Conservation (phyloP, 2,888 invertebrate genomes). For the Agrotis ipsilon region DNA sequence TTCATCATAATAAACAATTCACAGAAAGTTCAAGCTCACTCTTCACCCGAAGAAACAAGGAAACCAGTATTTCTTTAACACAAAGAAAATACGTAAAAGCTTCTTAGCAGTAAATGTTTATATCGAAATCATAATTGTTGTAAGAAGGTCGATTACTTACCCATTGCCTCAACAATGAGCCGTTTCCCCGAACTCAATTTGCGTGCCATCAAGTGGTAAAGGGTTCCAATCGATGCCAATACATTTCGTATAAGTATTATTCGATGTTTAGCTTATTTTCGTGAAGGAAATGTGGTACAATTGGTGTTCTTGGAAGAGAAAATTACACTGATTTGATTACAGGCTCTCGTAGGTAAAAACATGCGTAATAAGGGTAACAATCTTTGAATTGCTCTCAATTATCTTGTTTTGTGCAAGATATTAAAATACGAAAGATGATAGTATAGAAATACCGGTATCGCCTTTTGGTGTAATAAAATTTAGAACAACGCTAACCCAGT, state of each 20-base stretch:
- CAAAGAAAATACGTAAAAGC: not conserved
- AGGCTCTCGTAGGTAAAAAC: not conserved
- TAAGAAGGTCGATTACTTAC: constrained; percentile 12
- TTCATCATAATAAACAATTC: too few relatives aligned
- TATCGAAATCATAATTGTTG: constrained; percentile 21
- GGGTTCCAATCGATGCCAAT: constrained; percentile 24
- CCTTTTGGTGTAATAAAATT: not conserved
- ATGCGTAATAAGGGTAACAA: not conserved
- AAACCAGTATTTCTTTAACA: not conserved
- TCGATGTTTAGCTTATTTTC: constrained; percentile 11
- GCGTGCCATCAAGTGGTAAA: constrained; percentile 23
- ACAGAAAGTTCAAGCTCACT: too few relatives aligned
- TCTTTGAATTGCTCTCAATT: not conserved
- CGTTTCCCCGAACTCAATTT: constrained; percentile 19
- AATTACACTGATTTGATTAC: not conserved
- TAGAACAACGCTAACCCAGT: not conserved
- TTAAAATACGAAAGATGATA: not conserved
- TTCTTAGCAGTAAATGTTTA: constrained; percentile 9
- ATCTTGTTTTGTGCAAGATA: not conserved
- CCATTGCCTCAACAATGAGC: constrained; percentile 26
- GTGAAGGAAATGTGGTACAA: not conserved
- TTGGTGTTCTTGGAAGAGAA: not conserved
- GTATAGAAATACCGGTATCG: not conserved
- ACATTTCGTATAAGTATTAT: constrained; percentile 14
- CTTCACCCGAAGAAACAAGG: not conserved